A percentile compares a stretch with the other conserved stretches of the same genome.
Evolutionary conservation across 2,113 vertebrate species (phyloP).

Genomic region (Coreoperca whiteheadi): DNA sequence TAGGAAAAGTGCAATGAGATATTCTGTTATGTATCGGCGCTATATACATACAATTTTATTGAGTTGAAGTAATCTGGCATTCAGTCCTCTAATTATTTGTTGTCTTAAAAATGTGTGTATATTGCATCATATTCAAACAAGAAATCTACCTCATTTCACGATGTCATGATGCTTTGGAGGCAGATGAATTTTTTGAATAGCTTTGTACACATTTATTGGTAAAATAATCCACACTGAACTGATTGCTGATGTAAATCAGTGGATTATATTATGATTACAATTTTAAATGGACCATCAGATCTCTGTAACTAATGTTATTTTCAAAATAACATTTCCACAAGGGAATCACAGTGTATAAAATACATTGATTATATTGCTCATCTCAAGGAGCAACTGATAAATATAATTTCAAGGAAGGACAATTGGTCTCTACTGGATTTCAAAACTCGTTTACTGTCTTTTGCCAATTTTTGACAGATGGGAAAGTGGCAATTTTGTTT

Average conservation of each 20-base stretch:
- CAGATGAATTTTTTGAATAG: neutral
- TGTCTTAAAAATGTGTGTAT: neutral
- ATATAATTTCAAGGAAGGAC: slow-evolving; percentile 69
- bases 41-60: no score
- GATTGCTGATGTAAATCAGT: neutral
- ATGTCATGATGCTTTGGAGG: neutral
- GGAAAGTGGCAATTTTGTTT: slow-evolving; percentile 69
- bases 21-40: no score
- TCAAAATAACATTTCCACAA: slow-evolving; percentile 29
- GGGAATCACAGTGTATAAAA: slow-evolving; percentile 34
- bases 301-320: neutral
- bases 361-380: slow-evolving; percentile 13
- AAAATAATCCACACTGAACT: neutral
- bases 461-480: slow-evolving; percentile 79
- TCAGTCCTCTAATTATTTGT: neutral
- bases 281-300: slow-evolving; percentile 2
- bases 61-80: neutral
- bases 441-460: slow-evolving; percentile 69
- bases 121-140: neutral
- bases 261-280: neutral
- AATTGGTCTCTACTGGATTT: slow-evolving; percentile 75
- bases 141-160: neutral
- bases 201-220: neutral
- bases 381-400: slow-evolving; percentile 50
- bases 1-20: no score